A percentile compares a stretch with the other conserved stretches of the same genome.
These are phyloP conservation scores for Podotricha telesiphe DNA, from an alignment of 2,888 invertebrate genomes.

Conservation along the genomic window DNA sequence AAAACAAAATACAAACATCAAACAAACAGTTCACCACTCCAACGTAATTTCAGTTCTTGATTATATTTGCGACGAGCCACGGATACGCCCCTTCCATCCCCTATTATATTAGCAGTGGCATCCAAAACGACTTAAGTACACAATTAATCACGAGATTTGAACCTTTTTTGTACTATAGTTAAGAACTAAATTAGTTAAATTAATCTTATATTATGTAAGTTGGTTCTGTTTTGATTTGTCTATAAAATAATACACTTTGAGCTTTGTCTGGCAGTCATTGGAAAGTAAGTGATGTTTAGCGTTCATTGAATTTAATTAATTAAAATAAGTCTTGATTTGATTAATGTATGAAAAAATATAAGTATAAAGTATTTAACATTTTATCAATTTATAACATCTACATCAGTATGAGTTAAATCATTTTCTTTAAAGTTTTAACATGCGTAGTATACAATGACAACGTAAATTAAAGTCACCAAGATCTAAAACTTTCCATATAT, in stretches of 20 bases:
- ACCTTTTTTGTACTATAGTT: constrained; percentile 40
- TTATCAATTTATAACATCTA: background rate
- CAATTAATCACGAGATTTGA: constrained; percentile 46
- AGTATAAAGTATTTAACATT: background rate
- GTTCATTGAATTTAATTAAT: constrained; percentile 63
- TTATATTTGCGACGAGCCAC: constrained; percentile 81
- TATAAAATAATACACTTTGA: constrained; percentile 83
- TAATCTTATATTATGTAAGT: constrained; percentile 55
- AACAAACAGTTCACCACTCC: constrained; percentile 49
- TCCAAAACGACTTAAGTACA: constrained; percentile 55
- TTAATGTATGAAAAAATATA: background rate
- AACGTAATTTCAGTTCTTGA: constrained; percentile 64
- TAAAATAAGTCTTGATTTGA: constrained; percentile 28
- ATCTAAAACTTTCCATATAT: background rate
- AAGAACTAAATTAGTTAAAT: constrained; percentile 42
- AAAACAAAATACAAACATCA: constrained; percentile 30
- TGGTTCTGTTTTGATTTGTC: constrained; percentile 70
- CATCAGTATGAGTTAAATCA: background rate
- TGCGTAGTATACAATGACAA: background rate
- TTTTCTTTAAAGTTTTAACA: background rate
- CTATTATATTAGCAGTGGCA: constrained; percentile 67
- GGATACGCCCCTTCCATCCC: constrained; percentile 80
- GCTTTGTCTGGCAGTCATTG: constrained; percentile 78
- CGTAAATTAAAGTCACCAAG: background rate
- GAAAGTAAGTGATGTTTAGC: constrained; percentile 78